phyloP scores from a whole-genome alignment of 2,113 vertebrate genomes.

The Phyllopteryx taeniolatus region DNA sequence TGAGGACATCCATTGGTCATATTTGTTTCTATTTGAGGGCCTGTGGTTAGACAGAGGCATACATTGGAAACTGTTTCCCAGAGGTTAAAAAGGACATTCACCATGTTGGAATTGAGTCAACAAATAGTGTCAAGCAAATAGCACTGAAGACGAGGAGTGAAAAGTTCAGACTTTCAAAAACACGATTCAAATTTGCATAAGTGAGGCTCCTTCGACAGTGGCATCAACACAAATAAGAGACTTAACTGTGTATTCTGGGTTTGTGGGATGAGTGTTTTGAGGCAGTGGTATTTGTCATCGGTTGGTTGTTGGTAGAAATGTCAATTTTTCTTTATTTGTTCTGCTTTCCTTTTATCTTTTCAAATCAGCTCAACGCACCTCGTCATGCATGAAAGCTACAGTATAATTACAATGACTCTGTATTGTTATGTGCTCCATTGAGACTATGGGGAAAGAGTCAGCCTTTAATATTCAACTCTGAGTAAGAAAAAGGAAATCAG shows the following conservation, averaged over 20 bases:
- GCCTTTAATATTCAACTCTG: conserved; percentile 44
- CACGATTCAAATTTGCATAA: conserved; percentile 56
- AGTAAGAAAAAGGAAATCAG: conserved; percentile 64
- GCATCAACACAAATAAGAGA: conserved; percentile 26
- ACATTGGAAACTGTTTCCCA: conserved; percentile 22
- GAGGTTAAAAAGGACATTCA: conserved; percentile 39
- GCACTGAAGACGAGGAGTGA: conserved; percentile 45
- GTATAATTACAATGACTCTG: conserved; percentile 68
- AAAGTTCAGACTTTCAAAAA: conserved; percentile 55
- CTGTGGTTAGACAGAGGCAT: conserved; percentile 17
- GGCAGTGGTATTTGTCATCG: conserved; percentile 31
- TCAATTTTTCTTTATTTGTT: conserved; percentile 20
- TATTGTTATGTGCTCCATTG: conserved; percentile 55
- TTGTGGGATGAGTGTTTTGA: conserved; percentile 34
- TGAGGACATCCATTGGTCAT: conserved; percentile 35
- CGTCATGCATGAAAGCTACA: conserved; percentile 67
- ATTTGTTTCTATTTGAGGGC: conserved; percentile 28
- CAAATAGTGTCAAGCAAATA: conserved; percentile 50
- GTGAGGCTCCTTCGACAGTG: conserved; percentile 57
- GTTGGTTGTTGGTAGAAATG: conserved; percentile 39
- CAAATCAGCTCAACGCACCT: conserved; percentile 65
- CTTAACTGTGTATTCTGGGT: background rate
- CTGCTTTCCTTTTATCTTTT: conserved; percentile 43
- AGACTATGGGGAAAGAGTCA: conserved; percentile 38
- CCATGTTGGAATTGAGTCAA: conserved; percentile 50